Evolutionary conservation across 2,797 vertebrate species (phyloP), one percentile per base, ranked within the genome.

Genomic region (Chaetodon trifasciatus): DNA sequence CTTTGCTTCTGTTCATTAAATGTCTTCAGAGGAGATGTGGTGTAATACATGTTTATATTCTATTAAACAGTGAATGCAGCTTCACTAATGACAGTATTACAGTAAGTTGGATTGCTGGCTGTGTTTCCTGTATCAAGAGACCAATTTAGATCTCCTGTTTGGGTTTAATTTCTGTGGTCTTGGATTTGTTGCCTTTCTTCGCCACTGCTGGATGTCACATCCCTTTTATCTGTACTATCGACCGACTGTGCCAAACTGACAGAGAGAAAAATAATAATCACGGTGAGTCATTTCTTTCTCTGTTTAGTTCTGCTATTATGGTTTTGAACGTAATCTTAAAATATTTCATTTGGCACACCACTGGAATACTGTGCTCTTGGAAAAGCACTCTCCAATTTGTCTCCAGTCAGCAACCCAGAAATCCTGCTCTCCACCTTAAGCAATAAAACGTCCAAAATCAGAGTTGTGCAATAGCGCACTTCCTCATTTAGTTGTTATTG

Each of bases 1-100:
- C 55, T 74, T 66, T 80, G 24, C 47, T 55, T 78, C 78, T 72
- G 19, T 61, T 82, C 72, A 80, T 78, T 76, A 85, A 85, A 81
- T 79, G 47, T 58, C 57, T 40, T 71, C 24, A 69, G 19, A 74
- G 76, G 11, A 72, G 76, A 85, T 64, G 64, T 70, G 42, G 12
- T 61, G 53, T 61, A 79, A 83, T 69, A 39, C 24, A 58, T 56
- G 32, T 28, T 78, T 82, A 56, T 60, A 86, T 81, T 81, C 57
- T n/a, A 4, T 63, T 71, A 40, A 47, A 72, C 21, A 8, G 24
- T 75, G 73, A 81, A 65, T 76, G 74, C 32, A 46, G 64, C 64
- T 28, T 63, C 15, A n/a, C 55, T 74, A 79, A 83, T 79, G 67
- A 68, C 53, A 60, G 28, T 44, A 79, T 78, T 70, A 44, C 16